Base-by-base conservation (phyloP, 2,113 vertebrate genomes). In the Sorex araneus region DNA sequence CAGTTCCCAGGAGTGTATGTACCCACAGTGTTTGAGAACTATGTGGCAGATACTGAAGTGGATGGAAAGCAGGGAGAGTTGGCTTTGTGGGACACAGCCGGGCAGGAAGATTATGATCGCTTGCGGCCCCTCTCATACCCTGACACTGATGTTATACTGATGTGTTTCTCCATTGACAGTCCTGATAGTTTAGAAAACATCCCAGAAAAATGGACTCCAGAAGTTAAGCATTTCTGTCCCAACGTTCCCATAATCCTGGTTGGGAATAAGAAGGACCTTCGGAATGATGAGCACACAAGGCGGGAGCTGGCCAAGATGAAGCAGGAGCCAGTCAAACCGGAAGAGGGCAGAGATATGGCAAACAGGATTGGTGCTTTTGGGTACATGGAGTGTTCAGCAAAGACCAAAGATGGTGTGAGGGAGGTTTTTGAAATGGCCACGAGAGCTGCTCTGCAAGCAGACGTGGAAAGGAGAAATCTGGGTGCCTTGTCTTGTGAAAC, bases 141-240 rank as follows among this genome's bases (percentile, higher is more conserved):
- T n/a, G n/a, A n/a, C n/a, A n/a, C n/a, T n/a, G n/a, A n/a, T n/a
- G n/a, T n/a, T n/a, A n/a, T n/a, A n/a, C n/a, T n/a, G n/a, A n/a
- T n/a, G n/a, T n/a, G n/a, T n/a, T n/a, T n/a, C n/a, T n/a, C n/a
- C n/a, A n/a, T n/a, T n/a, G n/a, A n/a, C n/a, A n/a, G n/a, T n/a
- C n/a, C n/a, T n/a, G n/a, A n/a, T n/a, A n/a, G n/a, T 80, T 73
- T 84, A 99, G 99, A 99, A 98, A 99, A 99, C 98, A 99, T 99
- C 97, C 99, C 99, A 92, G 99, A 99, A 97, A 99, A 99, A 93
- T 99, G 99, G 99, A 99, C 99, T 94, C 99, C 99, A 0, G 99
- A 99, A 97, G 99, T 99, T 93, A 99, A 99, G 98, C 99, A 99
- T 97, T 99, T 99, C 97, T 99, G 99, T 95, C 99, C 99, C 83